These are phyloP conservation scores for Diabrotica undecimpunctata DNA, from an alignment of 1,140 invertebrate genomes.

Conservation along the genomic window DNA sequence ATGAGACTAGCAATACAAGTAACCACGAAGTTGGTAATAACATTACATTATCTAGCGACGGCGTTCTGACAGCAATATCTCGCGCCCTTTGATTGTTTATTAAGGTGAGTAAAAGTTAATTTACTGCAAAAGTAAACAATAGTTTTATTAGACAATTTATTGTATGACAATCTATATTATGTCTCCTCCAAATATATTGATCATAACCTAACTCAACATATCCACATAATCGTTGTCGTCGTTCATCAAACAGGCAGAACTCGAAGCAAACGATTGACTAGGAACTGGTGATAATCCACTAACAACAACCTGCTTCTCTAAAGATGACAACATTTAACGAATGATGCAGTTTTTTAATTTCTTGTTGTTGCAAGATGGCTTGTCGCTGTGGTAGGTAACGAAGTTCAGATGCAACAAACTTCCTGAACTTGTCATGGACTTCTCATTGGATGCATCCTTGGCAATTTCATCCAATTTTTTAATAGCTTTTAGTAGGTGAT, in stretches of 20 bases:
- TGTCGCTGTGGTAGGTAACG: conserved; percentile 20
- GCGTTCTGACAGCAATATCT: conserved; percentile 4
- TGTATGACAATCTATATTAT: too few relatives aligned
- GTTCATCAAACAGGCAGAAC: too few relatives aligned
- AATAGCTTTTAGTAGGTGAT: conserved; percentile 10
- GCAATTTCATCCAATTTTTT: conserved; percentile 1
- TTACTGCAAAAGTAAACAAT: too few relatives aligned
- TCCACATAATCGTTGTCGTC: too few relatives aligned
- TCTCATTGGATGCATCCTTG: conserved; percentile 17
- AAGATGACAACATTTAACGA: conserved; percentile 9
- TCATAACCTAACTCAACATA: too few relatives aligned
- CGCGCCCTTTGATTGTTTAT: conserved; percentile 5
- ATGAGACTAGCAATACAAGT: too few relatives aligned
- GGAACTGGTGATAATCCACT: too few relatives aligned
- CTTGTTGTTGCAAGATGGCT: conserved; percentile 26
- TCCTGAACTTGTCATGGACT: conserved; percentile 24
- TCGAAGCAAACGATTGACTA: too few relatives aligned
- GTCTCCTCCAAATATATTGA: too few relatives aligned
- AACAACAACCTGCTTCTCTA: background rate
- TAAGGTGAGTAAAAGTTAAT: background rate
- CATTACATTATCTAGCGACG: too few relatives aligned
- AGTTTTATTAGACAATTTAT: too few relatives aligned
- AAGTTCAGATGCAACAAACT: conserved; percentile 26
- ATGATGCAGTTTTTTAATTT: conserved; percentile 25
- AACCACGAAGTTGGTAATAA: too few relatives aligned